phyloP scores from a whole-genome alignment of 2,888 invertebrate genomes.

The Gastracanthus pulcherrimus region DNA sequence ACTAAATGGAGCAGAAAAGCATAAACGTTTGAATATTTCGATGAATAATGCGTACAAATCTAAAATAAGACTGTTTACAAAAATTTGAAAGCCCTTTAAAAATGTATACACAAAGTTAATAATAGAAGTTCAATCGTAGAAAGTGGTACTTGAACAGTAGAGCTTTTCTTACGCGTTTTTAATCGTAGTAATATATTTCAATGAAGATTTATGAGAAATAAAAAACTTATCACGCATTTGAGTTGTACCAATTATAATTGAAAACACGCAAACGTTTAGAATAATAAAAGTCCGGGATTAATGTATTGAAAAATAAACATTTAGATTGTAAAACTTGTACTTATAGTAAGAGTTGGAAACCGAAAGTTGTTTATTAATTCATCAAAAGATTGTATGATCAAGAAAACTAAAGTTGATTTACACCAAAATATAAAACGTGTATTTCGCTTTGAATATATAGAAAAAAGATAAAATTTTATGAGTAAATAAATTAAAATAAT shows the following conservation, averaged over 20 bases:
- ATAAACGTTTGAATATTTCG: background rate
- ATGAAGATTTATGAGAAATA: background rate
- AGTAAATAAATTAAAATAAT: too few species aligned
- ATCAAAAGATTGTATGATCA: background rate
- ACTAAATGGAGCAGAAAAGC: background rate
- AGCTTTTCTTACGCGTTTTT: background rate
- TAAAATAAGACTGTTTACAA: slow-evolving; percentile 35
- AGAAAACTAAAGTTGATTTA: background rate
- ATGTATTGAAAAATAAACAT: background rate
- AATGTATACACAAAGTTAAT: slow-evolving; percentile 28
- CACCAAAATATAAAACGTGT: background rate
- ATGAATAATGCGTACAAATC: background rate
- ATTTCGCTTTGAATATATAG: background rate
- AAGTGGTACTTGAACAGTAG: background rate
- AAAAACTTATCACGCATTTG: background rate
- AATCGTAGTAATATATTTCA: background rate
- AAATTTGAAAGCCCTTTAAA: slow-evolving; percentile 32
- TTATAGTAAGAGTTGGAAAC: too few species aligned
- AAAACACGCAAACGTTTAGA: background rate
- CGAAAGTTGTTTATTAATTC: too few species aligned
- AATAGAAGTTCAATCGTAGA: slow-evolving; percentile 23
- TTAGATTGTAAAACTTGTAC: background rate
- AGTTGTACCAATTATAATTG: background rate
- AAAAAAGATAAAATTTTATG: background rate
- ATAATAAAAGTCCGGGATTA: background rate